A percentile compares a stretch with the other conserved stretches of the same genome.
phyloP scores from a whole-genome alignment of 2,888 invertebrate genomes.

The Mantis religiosa region DNA sequence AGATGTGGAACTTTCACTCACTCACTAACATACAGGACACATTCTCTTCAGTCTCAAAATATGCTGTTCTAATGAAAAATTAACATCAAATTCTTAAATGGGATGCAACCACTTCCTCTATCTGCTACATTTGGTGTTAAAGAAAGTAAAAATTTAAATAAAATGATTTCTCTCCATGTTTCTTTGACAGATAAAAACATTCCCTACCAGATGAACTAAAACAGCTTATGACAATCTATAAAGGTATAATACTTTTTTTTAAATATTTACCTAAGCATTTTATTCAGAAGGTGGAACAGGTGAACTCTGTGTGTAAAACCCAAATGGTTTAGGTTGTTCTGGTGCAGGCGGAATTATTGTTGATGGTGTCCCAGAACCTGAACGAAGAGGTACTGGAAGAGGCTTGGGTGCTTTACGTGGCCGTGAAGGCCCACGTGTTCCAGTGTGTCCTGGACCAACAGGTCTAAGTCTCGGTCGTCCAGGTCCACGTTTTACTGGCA shows the following conservation, averaged over 20 bases:
- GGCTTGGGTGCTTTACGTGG: constrained; percentile 45
- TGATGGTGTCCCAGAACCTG: constrained; percentile 17
- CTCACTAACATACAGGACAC: too few species aligned
- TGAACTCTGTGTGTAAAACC: constrained; percentile 30
- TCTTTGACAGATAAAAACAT: too few species aligned
- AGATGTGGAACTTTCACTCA: too few species aligned
- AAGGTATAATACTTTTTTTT: not conserved
- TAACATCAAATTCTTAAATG: too few species aligned
- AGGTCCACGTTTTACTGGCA: constrained; percentile 57
- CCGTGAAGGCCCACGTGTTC: constrained; percentile 55
- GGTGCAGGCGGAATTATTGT: not conserved
- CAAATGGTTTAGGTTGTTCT: constrained; percentile 25
- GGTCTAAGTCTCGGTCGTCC: constrained; percentile 65
- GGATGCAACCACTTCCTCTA: too few species aligned
- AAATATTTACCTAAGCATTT: not conserved
- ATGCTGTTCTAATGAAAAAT: too few species aligned
- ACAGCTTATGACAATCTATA: not conserved
- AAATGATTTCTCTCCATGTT: too few species aligned
- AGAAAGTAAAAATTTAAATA: too few species aligned
- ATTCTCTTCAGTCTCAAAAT: too few species aligned
- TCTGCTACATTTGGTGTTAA: too few species aligned
- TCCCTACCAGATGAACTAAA: too few species aligned
- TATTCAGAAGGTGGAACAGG: constrained; percentile 30
- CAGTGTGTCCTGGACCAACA: constrained; percentile 60
- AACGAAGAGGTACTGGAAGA: constrained; percentile 27